A percentile compares a stretch with the other conserved stretches of the same genome.
phyloP scores from a whole-genome alignment of 2,113 vertebrate genomes.

The Rattus norvegicus region GRCr8 NC_086019.1:145005001-145005500 shows the following conservation, averaged over 20 bases:
- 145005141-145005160: background rate
- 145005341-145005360: background rate
- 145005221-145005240: background rate
- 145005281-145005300: background rate
- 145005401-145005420: background rate
- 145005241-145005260: background rate
- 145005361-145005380: background rate
- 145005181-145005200: background rate
- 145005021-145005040: background rate
- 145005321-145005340: accelerated
- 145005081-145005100: conserved; percentile 38
- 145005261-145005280: background rate
- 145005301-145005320: background rate
- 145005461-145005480: background rate
- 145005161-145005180: background rate
- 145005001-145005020: background rate
- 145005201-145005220: background rate
- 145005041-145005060: background rate
- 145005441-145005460: background rate
- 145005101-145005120: background rate
- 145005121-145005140: conserved; percentile 35
- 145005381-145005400: background rate
- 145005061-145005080: conserved; percentile 46
- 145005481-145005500: background rate
- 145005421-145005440: background rate